Percentiles rank a stretch among this genome's conserved stretches.
Conservation (phyloP, 2,888 invertebrate genomes). For the Phyllotreta cruciferae region DNA sequence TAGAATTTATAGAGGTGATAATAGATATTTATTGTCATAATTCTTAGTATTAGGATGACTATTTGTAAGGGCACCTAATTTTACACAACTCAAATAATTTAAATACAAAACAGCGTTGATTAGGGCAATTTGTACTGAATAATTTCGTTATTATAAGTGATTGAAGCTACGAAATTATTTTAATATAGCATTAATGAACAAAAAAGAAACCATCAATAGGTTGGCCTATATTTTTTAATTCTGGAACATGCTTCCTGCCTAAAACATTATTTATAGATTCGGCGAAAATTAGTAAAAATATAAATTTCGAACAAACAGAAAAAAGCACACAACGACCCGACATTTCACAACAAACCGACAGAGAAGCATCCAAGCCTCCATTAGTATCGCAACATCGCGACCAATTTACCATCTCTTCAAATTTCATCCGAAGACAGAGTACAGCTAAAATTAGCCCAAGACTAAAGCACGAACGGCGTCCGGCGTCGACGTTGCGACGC, state of each 20-base stretch:
- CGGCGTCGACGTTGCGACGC: conserved; percentile 26
- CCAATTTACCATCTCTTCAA: conserved; percentile 27
- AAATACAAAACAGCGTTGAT: too few species aligned
- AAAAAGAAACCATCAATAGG: too few species aligned
- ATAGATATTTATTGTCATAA: too few species aligned
- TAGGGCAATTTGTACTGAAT: too few species aligned
- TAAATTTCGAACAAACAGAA: background rate
- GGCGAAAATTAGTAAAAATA: too few species aligned
- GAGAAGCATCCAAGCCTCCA: conserved; percentile 12
- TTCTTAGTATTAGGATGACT: too few species aligned
- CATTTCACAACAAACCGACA: conserved; percentile 9
- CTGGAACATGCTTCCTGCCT: background rate
- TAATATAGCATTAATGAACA: too few species aligned
- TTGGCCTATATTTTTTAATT: background rate
- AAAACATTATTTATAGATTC: background rate
- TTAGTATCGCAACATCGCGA: conserved; percentile 25
- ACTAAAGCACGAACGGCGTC: conserved; percentile 30
- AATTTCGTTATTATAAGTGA: too few species aligned
- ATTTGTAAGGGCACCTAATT: too few species aligned
- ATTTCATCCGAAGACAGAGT: conserved; percentile 27
- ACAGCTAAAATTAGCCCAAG: conserved; percentile 22
- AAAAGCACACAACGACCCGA: conserved; percentile 2
- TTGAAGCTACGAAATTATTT: too few species aligned
- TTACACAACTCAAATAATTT: too few species aligned
- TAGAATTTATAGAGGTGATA: background rate